These are phyloP conservation scores for Stercorarius parasiticus DNA, from an alignment of 2,113 vertebrate species.

Conservation along the genomic window DNA sequence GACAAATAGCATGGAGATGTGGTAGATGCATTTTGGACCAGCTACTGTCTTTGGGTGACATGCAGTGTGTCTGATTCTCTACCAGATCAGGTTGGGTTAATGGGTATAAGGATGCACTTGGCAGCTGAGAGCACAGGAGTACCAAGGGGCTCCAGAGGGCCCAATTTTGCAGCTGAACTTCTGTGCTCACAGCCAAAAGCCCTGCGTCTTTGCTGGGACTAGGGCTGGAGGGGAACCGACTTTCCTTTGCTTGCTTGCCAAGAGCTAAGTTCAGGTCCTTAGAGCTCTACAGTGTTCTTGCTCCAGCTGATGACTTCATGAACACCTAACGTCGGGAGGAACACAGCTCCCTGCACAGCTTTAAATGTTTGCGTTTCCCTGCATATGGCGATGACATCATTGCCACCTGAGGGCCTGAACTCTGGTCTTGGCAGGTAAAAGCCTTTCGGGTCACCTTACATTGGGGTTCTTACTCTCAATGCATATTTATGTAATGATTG, in stretches of 20 bases:
- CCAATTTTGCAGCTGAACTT: background rate
- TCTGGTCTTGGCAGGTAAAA: slow-evolving; percentile 52
- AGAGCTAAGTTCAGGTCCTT: slow-evolving; percentile 19
- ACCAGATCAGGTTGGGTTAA: background rate
- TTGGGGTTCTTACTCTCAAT: background rate
- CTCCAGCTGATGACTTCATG: slow-evolving; percentile 58
- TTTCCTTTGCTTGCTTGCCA: slow-evolving; percentile 49
- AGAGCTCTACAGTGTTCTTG: background rate
- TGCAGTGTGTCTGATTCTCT: background rate
- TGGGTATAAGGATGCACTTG: background rate
- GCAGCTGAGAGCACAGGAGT: background rate
- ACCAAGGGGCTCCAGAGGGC: background rate
- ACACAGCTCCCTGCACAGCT: slow-evolving; percentile 25
- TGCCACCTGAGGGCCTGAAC: slow-evolving; percentile 47
- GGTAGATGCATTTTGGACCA: background rate
- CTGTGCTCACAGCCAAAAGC: slow-evolving; percentile 12
- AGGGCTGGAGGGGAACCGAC: background rate
- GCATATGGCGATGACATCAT: slow-evolving; percentile 47
- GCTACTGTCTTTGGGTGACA: background rate
- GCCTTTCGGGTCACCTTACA: slow-evolving; percentile 19
- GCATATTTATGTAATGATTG: slow-evolving; percentile 28
- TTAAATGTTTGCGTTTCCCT: slow-evolving; percentile 35
- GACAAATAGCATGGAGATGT: background rate
- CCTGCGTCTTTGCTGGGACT: background rate
- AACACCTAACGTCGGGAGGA: slow-evolving; percentile 31